These are phyloP conservation scores for Scomberomorus guttatus DNA, from an alignment of 2,797 vertebrate genomes.

Conservation along the genomic window DNA sequence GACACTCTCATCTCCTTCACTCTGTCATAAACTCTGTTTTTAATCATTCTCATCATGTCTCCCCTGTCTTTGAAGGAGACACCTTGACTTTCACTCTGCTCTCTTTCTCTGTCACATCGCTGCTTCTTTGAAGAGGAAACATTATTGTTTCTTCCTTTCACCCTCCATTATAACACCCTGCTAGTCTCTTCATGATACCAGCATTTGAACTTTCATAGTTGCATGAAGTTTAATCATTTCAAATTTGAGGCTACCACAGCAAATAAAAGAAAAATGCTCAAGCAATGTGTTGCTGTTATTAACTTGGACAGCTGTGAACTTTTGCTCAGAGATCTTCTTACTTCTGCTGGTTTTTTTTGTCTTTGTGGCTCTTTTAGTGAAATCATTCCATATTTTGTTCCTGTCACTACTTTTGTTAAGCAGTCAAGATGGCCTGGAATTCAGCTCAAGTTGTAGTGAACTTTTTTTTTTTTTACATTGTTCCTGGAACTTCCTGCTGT, in stretches of 20 bases:
- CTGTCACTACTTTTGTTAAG: constrained; percentile 27
- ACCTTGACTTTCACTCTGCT: constrained; percentile 71
- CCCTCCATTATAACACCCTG: constrained; percentile 32
- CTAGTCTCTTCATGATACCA: constrained; percentile 33
- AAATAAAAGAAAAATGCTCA: constrained; percentile 29
- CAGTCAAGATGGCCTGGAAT: constrained; percentile 18
- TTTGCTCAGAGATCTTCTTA: constrained; percentile 40
- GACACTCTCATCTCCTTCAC: constrained; percentile 65
- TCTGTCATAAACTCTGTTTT: constrained; percentile 72
- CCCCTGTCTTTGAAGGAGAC: constrained; percentile 71
- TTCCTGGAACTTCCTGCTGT: background rate
- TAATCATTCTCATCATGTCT: constrained; percentile 74
- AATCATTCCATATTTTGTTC: constrained; percentile 35
- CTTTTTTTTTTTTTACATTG: background rate
- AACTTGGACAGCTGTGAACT: constrained; percentile 58
- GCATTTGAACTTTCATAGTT: constrained; percentile 34
- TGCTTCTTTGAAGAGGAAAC: constrained; percentile 65
- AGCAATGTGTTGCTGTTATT: constrained; percentile 31
- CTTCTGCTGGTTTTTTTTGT: constrained; percentile 31
- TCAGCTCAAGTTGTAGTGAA: constrained; percentile 14
- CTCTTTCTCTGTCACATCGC: constrained; percentile 36
- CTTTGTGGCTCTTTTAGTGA: constrained; percentile 36
- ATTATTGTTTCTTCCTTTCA: constrained; percentile 49
- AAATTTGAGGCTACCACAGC: constrained; percentile 41
- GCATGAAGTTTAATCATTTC: constrained; percentile 44